Percentiles rank a stretch among this genome's conserved stretches.
Evolutionary conservation across 2,888 invertebrate species (phyloP).

Genomic region (Tanaodytes sp.): DNA sequence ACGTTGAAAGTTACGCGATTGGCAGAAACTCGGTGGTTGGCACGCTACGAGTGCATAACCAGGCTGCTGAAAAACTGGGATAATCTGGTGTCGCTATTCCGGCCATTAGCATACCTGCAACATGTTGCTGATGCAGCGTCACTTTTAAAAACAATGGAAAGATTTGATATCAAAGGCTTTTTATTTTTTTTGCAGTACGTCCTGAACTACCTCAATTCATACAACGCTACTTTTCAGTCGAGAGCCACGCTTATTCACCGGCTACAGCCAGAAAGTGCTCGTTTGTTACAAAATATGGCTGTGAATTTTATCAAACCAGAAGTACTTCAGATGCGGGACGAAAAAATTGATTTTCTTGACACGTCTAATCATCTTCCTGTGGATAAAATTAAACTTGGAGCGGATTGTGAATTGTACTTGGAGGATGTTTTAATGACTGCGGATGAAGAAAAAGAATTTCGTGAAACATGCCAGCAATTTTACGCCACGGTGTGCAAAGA

Average conservation of each 20-base stretch:
- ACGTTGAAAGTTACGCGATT: not conserved
- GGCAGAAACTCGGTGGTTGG: not conserved
- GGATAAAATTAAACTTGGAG: constrained; percentile 2
- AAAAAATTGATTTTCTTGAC: constrained; percentile 6
- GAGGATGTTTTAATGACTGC: too few species aligned
- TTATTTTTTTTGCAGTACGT: not conserved
- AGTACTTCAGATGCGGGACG: not conserved
- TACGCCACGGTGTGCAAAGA: constrained; percentile 3
- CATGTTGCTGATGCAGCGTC: not conserved
- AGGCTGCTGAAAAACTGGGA: not conserved
- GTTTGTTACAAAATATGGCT: not conserved
- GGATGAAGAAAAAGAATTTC: not conserved
- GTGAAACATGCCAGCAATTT: constrained; percentile 2
- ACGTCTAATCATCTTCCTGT: not conserved
- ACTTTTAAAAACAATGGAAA: not conserved
- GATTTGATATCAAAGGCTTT: not conserved
- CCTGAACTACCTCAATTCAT: not conserved
- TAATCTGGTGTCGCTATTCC: not conserved
- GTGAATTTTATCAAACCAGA: not conserved
- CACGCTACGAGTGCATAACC: not conserved
- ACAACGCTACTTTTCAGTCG: not conserved
- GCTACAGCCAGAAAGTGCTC: not conserved
- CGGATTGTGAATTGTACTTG: constrained; percentile 6
- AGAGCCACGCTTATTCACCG: not conserved
- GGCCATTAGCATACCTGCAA: not conserved